Percentiles rank a stretch among this genome's conserved stretches.
Evolutionary conservation across 1,140 invertebrate species (phyloP).

Genomic region (Brachionus paranguensis): DNA sequence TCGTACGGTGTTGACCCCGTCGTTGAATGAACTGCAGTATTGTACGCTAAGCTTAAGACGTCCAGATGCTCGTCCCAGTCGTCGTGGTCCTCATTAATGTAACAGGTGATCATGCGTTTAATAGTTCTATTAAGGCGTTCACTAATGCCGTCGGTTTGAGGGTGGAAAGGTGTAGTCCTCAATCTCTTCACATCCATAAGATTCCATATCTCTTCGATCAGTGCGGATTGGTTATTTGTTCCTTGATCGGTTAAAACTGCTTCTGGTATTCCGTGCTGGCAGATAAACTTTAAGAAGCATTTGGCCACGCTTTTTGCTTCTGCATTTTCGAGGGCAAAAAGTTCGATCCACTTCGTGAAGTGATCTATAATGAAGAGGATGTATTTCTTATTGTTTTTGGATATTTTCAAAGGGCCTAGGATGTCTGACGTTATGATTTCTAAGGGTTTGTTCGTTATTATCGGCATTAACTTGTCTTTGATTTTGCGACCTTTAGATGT

Average conservation of each 20-base stretch:
- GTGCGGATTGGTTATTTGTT: constrained; percentile 41
- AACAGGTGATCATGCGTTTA: not conserved
- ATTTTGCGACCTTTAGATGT: not conserved
- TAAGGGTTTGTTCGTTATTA: constrained; percentile 3
- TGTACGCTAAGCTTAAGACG: not conserved
- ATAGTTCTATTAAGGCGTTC: not conserved
- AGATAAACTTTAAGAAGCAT: constrained; percentile 47
- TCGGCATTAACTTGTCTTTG: not conserved
- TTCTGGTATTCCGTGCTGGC: constrained; percentile 48
- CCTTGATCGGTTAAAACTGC: constrained; percentile 51
- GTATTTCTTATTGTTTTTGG: constrained; percentile 43
- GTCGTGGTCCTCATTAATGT: not conserved
- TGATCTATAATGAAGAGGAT: constrained; percentile 46
- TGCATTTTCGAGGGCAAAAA: constrained; percentile 42
- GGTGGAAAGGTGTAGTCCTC: constrained; percentile 43
- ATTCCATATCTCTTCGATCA: constrained; percentile 43
- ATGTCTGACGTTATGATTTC: constrained; percentile 45
- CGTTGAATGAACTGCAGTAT: not conserved
- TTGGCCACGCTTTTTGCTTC: constrained; percentile 47
- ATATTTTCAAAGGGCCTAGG: constrained; percentile 44
- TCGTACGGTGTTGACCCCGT: not conserved
- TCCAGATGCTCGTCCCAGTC: constrained; percentile 1
- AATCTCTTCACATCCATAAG: constrained; percentile 40
- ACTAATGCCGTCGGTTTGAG: constrained; percentile 43
- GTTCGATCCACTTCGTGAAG: constrained; percentile 47